A percentile compares a stretch with the other conserved stretches of the same genome.
phyloP scores from a whole-genome alignment of 2,797 vertebrate genomes.

The Neosalanx taihuensis region DNA sequence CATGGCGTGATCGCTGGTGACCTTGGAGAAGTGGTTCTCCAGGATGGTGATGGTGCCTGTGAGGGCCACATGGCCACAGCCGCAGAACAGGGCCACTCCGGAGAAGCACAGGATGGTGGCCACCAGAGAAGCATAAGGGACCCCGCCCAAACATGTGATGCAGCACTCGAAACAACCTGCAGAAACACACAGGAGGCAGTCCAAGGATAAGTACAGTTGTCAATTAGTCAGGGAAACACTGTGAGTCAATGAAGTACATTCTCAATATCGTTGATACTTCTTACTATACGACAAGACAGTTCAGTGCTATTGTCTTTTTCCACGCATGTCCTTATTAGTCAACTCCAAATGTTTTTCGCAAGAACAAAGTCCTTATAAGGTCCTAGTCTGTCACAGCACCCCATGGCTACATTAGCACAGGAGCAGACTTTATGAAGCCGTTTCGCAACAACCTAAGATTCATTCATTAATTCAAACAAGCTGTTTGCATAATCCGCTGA shows the following conservation, averaged over 20 bases:
- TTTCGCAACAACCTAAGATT: constrained; percentile 12
- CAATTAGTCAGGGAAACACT: background rate
- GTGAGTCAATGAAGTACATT: background rate
- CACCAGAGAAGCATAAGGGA: constrained; percentile 96
- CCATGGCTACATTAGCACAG: constrained; percentile 18
- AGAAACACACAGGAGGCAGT: constrained; percentile 34
- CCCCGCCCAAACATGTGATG: constrained; percentile 98
- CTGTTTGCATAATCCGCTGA: background rate
- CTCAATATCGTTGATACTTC: background rate
- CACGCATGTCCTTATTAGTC: constrained; percentile 11
- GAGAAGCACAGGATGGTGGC: constrained; percentile 99
- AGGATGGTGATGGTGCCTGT: constrained; percentile 88
- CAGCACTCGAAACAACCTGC: constrained; percentile 99
- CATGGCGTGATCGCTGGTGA: constrained; percentile 83
- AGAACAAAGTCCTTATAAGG: constrained; percentile 13
- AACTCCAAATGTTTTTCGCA: constrained; percentile 4
- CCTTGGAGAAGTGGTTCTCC: constrained; percentile 89
- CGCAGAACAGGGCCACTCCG: constrained; percentile 95
- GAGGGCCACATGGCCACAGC: constrained; percentile 95
- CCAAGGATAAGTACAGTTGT: too few species aligned
- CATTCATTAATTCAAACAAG: constrained; percentile 14
- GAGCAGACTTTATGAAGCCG: constrained; percentile 12
- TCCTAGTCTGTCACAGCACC: background rate
- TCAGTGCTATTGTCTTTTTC: background rate
- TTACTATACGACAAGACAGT: background rate